These are phyloP conservation scores for Hipposideros larvatus DNA, from an alignment of 2,797 vertebrate genomes.

Conservation along the genomic window DNA sequence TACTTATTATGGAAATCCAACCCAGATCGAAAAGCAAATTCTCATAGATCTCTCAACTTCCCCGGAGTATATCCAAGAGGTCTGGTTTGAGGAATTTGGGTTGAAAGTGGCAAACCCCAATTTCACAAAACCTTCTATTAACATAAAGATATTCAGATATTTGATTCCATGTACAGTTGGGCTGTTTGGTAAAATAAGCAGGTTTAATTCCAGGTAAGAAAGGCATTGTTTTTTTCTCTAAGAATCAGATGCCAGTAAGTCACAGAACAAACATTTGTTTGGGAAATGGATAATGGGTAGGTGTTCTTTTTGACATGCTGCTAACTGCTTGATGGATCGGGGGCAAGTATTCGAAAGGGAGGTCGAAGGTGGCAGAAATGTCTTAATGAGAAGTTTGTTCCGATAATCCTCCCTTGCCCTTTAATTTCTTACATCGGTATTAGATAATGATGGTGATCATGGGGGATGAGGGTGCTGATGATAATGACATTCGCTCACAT, in stretches of 20 bases:
- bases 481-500: background rate
- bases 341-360: background rate
- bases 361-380: background rate
- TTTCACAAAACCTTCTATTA: background rate
- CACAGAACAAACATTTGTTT: background rate
- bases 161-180: background rate
- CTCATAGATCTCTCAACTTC: background rate
- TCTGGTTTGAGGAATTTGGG: background rate
- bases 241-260: background rate
- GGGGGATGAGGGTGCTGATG: background rate
- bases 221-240: background rate
- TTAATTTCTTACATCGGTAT: background rate
- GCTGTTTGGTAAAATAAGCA: background rate
- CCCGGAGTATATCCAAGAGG: background rate
- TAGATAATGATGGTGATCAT: background rate
- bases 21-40: conserved; percentile 37
- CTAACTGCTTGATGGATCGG: background rate
- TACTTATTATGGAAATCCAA: conserved; percentile 40
- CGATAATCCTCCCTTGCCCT: background rate
- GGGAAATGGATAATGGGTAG: background rate
- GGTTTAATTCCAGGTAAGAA: background rate
- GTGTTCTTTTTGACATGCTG: background rate
- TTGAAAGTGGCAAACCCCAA: background rate
- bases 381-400: background rate
- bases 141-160: background rate